Evolutionary conservation across 2,797 vertebrate genomes (phyloP).

Genomic region (Crenichthys baileyi): DNA sequence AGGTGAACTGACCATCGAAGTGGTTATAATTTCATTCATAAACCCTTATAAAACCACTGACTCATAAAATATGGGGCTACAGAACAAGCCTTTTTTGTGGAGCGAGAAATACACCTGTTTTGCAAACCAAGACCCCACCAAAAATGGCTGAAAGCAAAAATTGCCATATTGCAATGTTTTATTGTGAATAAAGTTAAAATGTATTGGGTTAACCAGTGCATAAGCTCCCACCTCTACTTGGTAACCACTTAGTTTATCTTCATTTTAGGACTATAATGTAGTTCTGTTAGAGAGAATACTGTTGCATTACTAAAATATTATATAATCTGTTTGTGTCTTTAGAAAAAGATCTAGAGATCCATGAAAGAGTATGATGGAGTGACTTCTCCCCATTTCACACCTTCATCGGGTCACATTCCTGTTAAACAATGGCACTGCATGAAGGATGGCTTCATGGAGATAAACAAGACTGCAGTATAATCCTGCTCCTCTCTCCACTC

Average conservation of each 20-base stretch:
- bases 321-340: not conserved
- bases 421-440: conserved; percentile 64
- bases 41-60: not conserved
- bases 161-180: not conserved
- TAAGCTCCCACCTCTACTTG: not conserved
- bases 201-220: not conserved
- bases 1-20: not conserved
- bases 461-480: conserved; percentile 69
- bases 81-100: not conserved
- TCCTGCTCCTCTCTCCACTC: conserved; percentile 63
- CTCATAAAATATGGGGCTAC: not conserved
- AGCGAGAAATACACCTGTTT: not conserved
- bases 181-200: not conserved
- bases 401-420: conserved; percentile 54
- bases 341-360: conserved; percentile 6
- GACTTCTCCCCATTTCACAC: conserved; percentile 36
- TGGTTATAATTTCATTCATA: not conserved
- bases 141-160: not conserved
- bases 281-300: not conserved
- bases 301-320: not conserved
- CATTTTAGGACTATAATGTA: not conserved
- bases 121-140: not conserved
- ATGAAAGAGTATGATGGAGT: conserved; percentile 10
- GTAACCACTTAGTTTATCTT: not conserved
- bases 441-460: conserved; percentile 56